Conservation (phyloP, 2,888 invertebrate species). For the Trilocha varians region DNA sequence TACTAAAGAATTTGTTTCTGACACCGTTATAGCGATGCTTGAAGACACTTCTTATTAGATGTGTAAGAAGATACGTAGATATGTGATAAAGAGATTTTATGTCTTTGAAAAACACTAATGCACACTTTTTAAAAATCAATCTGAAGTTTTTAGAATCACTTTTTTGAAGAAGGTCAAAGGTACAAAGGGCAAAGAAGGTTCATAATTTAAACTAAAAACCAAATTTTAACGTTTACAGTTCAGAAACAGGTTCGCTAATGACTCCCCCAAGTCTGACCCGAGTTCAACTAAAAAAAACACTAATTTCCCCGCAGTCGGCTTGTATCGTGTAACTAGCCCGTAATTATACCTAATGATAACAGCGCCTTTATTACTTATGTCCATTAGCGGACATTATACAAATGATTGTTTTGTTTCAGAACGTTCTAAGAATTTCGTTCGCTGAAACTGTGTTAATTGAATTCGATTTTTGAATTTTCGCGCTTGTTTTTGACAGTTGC, state of each 20-base stretch:
- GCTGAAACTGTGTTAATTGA: not conserved
- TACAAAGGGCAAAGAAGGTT: too few species aligned
- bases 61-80: too few species aligned
- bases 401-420: not conserved
- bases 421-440: not conserved
- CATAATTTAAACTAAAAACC: not conserved
- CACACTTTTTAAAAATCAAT: too few species aligned
- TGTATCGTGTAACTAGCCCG: constrained; percentile 20
- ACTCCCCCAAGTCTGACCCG: constrained; percentile 4
- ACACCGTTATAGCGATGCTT: too few species aligned
- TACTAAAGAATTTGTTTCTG: too few species aligned
- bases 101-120: too few species aligned
- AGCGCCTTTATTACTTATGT: constrained; percentile 46
- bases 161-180: too few species aligned
- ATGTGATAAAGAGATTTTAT: too few species aligned
- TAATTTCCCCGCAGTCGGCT: constrained; percentile 17
- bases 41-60: too few species aligned
- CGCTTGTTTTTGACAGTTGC: too few species aligned
- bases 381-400: constrained; percentile 25
- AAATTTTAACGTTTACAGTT: not conserved
- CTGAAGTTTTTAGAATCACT: too few species aligned
- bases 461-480: too few species aligned
- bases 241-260: not conserved
- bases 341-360: constrained; percentile 54
- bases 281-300: constrained; percentile 14